These are phyloP conservation scores for Denticeps clupeoides DNA, from an alignment of 2,797 vertebrate species.

Conservation along the genomic window DNA sequence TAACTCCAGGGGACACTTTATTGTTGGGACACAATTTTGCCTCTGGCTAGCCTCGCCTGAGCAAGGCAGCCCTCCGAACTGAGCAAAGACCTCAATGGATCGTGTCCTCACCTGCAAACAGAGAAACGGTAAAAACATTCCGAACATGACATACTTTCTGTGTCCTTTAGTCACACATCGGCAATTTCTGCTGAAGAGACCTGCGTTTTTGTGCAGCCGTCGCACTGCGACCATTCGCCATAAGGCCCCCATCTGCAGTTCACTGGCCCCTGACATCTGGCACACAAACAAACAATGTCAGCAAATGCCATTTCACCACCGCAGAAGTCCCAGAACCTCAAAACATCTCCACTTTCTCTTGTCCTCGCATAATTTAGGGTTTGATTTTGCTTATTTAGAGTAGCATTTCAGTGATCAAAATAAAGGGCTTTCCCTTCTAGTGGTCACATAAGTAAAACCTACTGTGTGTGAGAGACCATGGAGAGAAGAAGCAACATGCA, in stretches of 20 bases:
- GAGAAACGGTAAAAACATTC: no score
- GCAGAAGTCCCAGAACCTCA: no score
- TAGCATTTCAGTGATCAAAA: no score
- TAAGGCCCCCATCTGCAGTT: slow-evolving; percentile 73
- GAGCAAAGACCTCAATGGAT: slow-evolving; percentile 59
- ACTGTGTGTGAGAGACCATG: no score
- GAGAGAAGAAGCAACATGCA: no score
- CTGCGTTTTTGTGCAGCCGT: slow-evolving; percentile 75
- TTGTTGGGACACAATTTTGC: slow-evolving; percentile 57
- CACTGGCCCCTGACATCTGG: slow-evolving; percentile 21
- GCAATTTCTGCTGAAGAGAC: slow-evolving; percentile 37
- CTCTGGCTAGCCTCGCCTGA: slow-evolving; percentile 58
- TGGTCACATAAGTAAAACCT: no score
- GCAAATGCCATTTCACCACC: no score
- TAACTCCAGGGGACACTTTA: slow-evolving; percentile 63
- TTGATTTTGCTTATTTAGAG: no score
- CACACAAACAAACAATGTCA: no score
- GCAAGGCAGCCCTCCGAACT: slow-evolving; percentile 71
- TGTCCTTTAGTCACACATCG: background rate
- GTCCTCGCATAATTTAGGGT: no score
- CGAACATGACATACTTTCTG: background rate
- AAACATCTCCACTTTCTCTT: no score
- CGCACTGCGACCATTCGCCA: slow-evolving; percentile 80
- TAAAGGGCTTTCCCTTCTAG: no score
- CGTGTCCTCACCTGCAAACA: slow-evolving; percentile 72